Base-by-base conservation (phyloP, 2,888 invertebrate species). In the Digitonthophagus gazella region DNA sequence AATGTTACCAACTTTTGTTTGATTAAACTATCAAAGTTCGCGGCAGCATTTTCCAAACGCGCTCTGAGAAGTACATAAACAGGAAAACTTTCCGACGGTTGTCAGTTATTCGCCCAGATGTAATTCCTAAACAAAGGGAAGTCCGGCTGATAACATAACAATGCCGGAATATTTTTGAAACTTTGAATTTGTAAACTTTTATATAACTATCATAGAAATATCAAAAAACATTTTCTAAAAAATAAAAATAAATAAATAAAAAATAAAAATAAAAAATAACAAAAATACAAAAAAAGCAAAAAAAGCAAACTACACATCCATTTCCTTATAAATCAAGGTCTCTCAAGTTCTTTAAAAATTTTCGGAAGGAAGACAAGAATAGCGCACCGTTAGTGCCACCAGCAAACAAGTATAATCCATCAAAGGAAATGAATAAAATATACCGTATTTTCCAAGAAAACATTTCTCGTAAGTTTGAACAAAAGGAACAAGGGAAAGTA, bases 361-460 rank as follows among this genome's bases (percentile, higher is more conserved):
- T 11, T 44, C 11, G 6, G 11, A 44, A 44, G 28, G 11, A 44
- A 44, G n/a, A n/a, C n/a, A n/a, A n/a, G 28, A 44, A 44, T 11
- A 1, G 28, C 8, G 28, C 11, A 8, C 8, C 28, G 8, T 44
- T 44, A 44, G 61, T 19, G 61, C 61, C 61, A 61, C 61, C 19
- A 19, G 61, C n/a, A 61, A 61, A 61, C 61, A 61, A 61, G 61
- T 61, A 61, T 61, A 61, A 61, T 61, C 61, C 61, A 61, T 61
- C 61, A 61, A 18, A n/a, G 61, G 18, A 19, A 18, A 61, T 61
- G 61, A 61, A 61, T 61, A 61, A 61, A 61, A 61, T 61, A 61
- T 61, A 61, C 20, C 20, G 61, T 19, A 61, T 61, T 15, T 61
- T 58, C 58, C 15, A 58, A 15, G 8, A 54, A 58, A 58, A 58